phyloP scores from a whole-genome alignment of 2,113 vertebrate genomes.

The Ciconia boyciana region DNA sequence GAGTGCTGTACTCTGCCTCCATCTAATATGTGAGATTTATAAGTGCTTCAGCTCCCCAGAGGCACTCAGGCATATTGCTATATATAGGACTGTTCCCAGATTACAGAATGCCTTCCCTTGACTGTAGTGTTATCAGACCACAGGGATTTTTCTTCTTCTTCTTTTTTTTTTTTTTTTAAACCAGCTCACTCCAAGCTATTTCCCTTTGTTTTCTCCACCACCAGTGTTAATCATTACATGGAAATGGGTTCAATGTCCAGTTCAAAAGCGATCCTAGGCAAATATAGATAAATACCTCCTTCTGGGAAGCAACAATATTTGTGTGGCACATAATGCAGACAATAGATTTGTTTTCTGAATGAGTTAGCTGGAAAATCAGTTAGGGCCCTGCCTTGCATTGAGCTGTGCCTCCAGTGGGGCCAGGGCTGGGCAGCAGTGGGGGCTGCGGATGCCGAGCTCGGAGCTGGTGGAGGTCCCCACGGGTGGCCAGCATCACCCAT shows the following conservation, averaged over 20 bases:
- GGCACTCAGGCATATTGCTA: slow-evolving; percentile 55
- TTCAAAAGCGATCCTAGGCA: slow-evolving; percentile 5
- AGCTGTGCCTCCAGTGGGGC: not conserved
- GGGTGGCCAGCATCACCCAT: fast-evolving
- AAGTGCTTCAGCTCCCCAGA: slow-evolving; percentile 58
- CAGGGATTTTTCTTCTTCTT: not conserved
- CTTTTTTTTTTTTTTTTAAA: not conserved
- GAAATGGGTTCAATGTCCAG: slow-evolving; percentile 49
- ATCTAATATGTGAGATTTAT: slow-evolving; percentile 58
- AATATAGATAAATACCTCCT: slow-evolving; percentile 26
- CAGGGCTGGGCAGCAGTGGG: not conserved
- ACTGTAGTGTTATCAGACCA: slow-evolving; percentile 33
- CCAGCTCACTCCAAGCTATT: not conserved
- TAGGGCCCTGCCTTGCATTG: not conserved
- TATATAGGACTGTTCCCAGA: slow-evolving; percentile 67
- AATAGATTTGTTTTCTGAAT: not conserved
- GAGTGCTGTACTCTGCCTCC: slow-evolving; percentile 21
- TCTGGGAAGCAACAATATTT: not conserved
- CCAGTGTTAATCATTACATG: slow-evolving; percentile 30
- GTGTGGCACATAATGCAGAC: not conserved
- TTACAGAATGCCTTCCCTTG: slow-evolving; percentile 54
- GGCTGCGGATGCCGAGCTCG: fast-evolving
- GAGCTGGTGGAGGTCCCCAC: not conserved
- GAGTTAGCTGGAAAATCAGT: not conserved
- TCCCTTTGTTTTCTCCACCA: slow-evolving; percentile 8